Base-by-base conservation (phyloP, 1,140 invertebrate genomes). In the Delia radicum region DNA sequence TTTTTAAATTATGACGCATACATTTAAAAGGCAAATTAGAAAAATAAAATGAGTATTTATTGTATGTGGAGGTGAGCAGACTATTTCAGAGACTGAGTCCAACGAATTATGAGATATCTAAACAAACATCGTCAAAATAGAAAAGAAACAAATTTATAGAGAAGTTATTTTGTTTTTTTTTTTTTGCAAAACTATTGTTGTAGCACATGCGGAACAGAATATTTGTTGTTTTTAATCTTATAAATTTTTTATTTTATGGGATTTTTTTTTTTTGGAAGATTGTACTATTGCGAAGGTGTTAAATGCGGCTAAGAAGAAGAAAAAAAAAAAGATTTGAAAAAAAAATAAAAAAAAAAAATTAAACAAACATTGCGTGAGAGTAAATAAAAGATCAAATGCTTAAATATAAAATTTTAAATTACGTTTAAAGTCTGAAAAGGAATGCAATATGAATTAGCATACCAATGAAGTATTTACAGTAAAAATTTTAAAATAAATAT, bases 1-100 rank as follows among this genome's bases (percentile, higher is more conserved):
- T 76, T 76, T 76, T 76, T 76, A 76, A 76, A 76, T 73, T 73
- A 76, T 76, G 75, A 76, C 75, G 61, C 75, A 76, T 76, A 76
- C 48, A 29, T 28, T n/a, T 65, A 5, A 31, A 28, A 33, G 65
- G 18, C 65, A 18, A 37, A 69, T 33, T 31, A 69, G 65, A 21
- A 67, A 67, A 67, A 67, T 29, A 31, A 31, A 65, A 13, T 33
- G 48, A 21, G 48, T 55, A 13, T 21, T n/a, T 21, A 55, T 55
- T 55, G 12, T 42, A 42, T 42, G 12, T 42, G 10, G 37, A 42
- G 48, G 48, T 55, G 24, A 21, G 5, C 18, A 15, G 46, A 3
- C 5, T n/a, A 55, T 21, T 0, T 8, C 5, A 55, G 7, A 21
- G 18, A 21, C 3, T 55, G 46, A 55, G 46, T 21, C 8, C 24